These are phyloP conservation scores for Scalopus aquaticus DNA, from an alignment of 2,113 vertebrate genomes.

Conservation along the genomic window DNA sequence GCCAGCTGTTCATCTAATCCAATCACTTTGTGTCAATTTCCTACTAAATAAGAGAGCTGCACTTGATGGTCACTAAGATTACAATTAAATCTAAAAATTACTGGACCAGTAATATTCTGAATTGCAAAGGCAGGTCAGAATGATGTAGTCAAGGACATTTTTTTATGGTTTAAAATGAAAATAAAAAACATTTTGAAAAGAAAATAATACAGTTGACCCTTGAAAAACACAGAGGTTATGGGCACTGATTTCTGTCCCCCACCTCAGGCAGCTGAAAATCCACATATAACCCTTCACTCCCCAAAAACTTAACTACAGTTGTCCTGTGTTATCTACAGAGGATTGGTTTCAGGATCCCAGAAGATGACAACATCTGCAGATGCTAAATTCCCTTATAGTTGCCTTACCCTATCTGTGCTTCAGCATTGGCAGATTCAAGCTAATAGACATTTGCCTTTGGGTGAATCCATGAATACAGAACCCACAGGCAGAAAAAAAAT, in stretches of 20 bases:
- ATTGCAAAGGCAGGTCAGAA: background rate
- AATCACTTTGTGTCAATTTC: background rate
- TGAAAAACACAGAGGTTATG: background rate
- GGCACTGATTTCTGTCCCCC: background rate
- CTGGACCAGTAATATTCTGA: background rate
- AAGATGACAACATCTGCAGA: background rate
- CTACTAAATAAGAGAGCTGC: background rate
- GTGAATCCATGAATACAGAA: background rate
- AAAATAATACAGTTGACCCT: background rate
- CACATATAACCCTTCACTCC: background rate
- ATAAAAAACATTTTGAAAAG: background rate
- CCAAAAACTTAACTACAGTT: background rate
- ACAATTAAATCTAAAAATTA: constrained; percentile 14
- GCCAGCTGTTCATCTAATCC: background rate
- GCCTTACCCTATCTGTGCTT: background rate
- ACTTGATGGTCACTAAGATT: background rate
- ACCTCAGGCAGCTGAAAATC: background rate
- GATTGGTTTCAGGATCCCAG: background rate
- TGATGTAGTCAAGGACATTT: background rate
- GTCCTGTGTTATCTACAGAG: background rate
- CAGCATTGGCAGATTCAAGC: background rate
- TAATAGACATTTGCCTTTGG: background rate
- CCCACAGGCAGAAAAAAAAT: background rate
- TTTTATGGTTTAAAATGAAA: constrained; percentile 1
- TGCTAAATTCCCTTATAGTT: background rate